Evolutionary conservation across 2,797 vertebrate genomes (phyloP), one percentile per base, ranked within the genome.

Genomic region (Antennarius maculatus): DNA sequence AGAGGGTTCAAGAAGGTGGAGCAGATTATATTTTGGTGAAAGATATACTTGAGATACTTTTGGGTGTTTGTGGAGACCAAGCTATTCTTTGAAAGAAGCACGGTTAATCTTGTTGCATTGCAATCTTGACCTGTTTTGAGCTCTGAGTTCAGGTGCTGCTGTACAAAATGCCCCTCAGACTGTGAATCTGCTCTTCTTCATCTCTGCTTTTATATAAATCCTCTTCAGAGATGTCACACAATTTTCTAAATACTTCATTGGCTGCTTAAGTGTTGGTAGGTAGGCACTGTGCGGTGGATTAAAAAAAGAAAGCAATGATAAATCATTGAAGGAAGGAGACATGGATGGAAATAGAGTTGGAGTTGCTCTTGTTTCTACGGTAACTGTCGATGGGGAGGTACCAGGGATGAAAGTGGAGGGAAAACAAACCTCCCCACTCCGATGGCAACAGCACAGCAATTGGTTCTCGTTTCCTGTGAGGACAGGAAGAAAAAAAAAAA

Each of bases 311-410:
- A 88, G 84, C 83, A 72, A 71, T 5, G 74, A 76, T 89, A 91
- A 92, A 92, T 92, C 90, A 90, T 87, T 91, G 91, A 92, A 83
- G 78, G 83, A 92, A 90, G 85, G 85, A 91, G 90, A 88, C 90
- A 85, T 82, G 90, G 92, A 93, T 94, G 89, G 93, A 95, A 94
- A 95, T 95, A 95, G 93, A 93, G 91, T 92, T 83, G 80, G 88
- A 93, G 92, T 93, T 93, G 92, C 93, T 94, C 93, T 92, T 95
- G 94, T 95, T 95, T 94, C 94, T 94, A 95, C 92, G 94, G 93
- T 93, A 95, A 95, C 93, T 94, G 93, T 91, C 88, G 91, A 93
- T 61, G 91, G 91, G 92, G 92, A 93, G 91, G 93, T 94, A 92
- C 93, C 84, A 86, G 73, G 88, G 90, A 92, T 92, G 92, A 90